Evolutionary conservation across 1,140 invertebrate species (phyloP), one percentile per base, ranked within the genome.

Genomic region (Nautilus pompilius): DNA sequence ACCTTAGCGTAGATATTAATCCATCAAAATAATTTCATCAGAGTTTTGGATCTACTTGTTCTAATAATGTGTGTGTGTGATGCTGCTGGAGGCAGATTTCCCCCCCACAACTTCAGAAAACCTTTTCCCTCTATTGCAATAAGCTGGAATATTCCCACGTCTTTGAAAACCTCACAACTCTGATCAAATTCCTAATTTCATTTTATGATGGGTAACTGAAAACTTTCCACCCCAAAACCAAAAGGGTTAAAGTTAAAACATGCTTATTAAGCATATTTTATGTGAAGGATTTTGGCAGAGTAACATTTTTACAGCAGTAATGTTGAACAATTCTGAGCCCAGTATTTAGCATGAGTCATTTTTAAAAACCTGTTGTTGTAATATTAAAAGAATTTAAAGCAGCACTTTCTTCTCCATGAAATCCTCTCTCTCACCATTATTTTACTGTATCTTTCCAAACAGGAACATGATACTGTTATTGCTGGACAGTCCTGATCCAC

Each of bases 401-500:
- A 41, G 13, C n/a, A n/a, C n/a, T 1, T 41, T 41, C 36, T 41
- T 41, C 13, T 41, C 13, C 13, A 41, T 41, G 13, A 41, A n/a
- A 1, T 41, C 24, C 10, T 20, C 30, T 53, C 5, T 28, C 30
- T 53, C 26, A 28, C 26, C 8, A 2, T 57, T 5, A 33, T 33
- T 22, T 67, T 32, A 15, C 53, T 28, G 6, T 54, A 6, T 63
- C 33, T 56, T 26, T 26, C 56, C 36, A 74, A 66, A 36, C 70
- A 80, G 78, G 30, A 58, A 73, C 10, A 48, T 78, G 56, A 62
- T 74, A 3, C 49, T 77, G 33, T 41, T 72, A 17, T 28, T 80
- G 10, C 53, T 78, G 28, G 74, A 77, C 48, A 73, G 64, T 51
- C 70, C 70, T 26, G 76, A 78, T 68, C 58, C 71, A 32, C 72